phyloP scores from a whole-genome alignment of 2,113 vertebrate genomes.

The Nibea albiflora region DNA sequence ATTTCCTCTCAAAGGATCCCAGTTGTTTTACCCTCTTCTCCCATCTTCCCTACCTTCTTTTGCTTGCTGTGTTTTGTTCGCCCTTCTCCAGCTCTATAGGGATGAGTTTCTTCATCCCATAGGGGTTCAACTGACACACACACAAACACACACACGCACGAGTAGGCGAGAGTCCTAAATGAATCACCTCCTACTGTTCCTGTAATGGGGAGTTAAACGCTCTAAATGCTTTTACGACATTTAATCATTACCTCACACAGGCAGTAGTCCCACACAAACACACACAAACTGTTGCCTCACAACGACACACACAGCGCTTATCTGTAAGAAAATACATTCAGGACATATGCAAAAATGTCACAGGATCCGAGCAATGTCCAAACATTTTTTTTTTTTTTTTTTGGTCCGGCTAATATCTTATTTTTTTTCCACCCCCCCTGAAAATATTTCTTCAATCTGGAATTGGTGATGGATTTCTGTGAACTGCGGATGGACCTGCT shows the following conservation, averaged over 20 bases:
- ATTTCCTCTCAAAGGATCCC: slow-evolving; percentile 74
- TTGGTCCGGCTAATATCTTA: slow-evolving; percentile 52
- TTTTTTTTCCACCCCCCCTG: slow-evolving; percentile 28
- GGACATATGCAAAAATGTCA: slow-evolving; percentile 59
- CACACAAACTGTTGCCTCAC: slow-evolving; percentile 45
- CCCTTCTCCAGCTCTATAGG: slow-evolving; percentile 52
- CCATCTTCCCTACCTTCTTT: slow-evolving; percentile 50
- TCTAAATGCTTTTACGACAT: slow-evolving; percentile 74
- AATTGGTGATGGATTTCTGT: slow-evolving; percentile 75
- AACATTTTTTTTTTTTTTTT: slow-evolving; percentile 41
- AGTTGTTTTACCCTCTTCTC: slow-evolving; percentile 70
- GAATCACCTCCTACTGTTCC: slow-evolving; percentile 75
- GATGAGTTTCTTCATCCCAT: slow-evolving; percentile 46
- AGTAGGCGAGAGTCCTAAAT: slow-evolving; percentile 63
- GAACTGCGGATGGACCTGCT: slow-evolving; percentile 81
- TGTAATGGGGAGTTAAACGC: slow-evolving; percentile 77
- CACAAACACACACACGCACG: slow-evolving; percentile 22
- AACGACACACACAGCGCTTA: neutral
- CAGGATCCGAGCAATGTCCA: slow-evolving; percentile 24
- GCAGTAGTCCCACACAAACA: slow-evolving; percentile 25
- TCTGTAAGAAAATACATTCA: slow-evolving; percentile 44
- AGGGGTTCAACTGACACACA: slow-evolving; percentile 52
- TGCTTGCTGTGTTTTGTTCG: slow-evolving; percentile 64
- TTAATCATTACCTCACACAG: slow-evolving; percentile 75
- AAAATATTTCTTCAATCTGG: slow-evolving; percentile 73